These are phyloP conservation scores for Candidula unifasciata DNA, from an alignment of 2,888 invertebrate species.

Conservation along the genomic window DNA sequence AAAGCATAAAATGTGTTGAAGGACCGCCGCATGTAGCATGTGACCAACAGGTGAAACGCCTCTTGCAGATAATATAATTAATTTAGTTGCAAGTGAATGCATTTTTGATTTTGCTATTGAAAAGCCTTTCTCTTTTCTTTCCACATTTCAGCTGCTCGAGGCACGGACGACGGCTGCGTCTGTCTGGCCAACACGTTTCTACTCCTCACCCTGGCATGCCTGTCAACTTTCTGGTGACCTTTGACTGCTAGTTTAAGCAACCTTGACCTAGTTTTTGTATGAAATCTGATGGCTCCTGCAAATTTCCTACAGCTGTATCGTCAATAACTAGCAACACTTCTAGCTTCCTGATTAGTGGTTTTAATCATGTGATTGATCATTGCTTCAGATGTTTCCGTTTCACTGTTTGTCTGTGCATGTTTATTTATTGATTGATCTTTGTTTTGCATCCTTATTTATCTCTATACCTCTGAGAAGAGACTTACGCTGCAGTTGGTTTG, in stretches of 20 bases:
- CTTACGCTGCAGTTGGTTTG: no score
- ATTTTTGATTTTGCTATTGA: background rate
- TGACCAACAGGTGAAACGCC: no score
- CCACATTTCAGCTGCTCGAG: constrained; percentile 36
- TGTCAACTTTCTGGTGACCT: constrained; percentile 48
- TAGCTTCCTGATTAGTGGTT: constrained; percentile 2
- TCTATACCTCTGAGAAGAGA: no score
- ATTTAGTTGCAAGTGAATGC: background rate
- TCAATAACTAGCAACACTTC: background rate
- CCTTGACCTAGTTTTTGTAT: constrained; percentile 44
- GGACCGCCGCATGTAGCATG: no score
- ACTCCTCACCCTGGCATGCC: constrained; percentile 42
- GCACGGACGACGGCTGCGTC: background rate
- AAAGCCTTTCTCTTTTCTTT: background rate
- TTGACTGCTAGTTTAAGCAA: constrained; percentile 29
- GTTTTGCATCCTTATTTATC: background rate
- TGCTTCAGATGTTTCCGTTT: constrained; percentile 25
- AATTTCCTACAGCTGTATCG: constrained; percentile 4
- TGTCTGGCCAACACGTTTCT: constrained; percentile 35
- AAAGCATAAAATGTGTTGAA: background rate
- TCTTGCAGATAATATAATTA: background rate
- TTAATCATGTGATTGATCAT: background rate
- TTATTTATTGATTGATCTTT: background rate
- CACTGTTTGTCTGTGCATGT: background rate
- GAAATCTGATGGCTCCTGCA: constrained; percentile 37